These are phyloP conservation scores for Botia kubotai DNA, from an alignment of 2,797 vertebrate species.

Conservation along the genomic window DNA sequence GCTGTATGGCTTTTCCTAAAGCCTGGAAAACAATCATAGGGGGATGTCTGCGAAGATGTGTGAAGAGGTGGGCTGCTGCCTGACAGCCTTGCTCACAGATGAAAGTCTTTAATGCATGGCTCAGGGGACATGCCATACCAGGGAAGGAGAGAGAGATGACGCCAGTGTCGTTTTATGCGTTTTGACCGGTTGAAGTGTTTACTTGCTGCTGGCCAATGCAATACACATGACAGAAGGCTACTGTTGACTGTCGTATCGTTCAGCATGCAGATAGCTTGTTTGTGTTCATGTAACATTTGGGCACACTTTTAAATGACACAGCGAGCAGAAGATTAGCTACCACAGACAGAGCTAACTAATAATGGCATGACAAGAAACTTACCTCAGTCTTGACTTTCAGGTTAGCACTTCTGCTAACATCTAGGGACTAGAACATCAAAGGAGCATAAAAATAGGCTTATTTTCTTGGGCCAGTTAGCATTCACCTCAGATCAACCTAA, in stretches of 20 bases:
- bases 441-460: no score
- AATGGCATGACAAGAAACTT: not conserved
- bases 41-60: constrained; percentile 51
- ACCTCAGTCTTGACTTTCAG: no score
- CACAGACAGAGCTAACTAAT: not conserved
- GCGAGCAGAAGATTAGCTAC: constrained; percentile 6
- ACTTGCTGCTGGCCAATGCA: constrained; percentile 36
- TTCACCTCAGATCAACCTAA: no score
- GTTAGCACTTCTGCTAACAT: no score
- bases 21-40: constrained; percentile 50
- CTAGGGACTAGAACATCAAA: no score
- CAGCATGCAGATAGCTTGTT: constrained; percentile 14
- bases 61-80: constrained; percentile 39
- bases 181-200: constrained; percentile 52
- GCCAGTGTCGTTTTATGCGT: constrained; percentile 48
- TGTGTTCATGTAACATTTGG: constrained; percentile 10
- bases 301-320: constrained; percentile 16
- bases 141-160: constrained; percentile 32
- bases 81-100: constrained; percentile 54
- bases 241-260: constrained; percentile 31
- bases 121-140: constrained; percentile 53
- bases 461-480: no score
- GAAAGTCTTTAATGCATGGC: constrained; percentile 55
- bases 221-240: constrained; percentile 25
- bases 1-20: constrained; percentile 48